Percentiles rank a stretch among this genome's conserved stretches.
These are phyloP conservation scores for Lithophane semibrunnea DNA, from an alignment of 2,888 invertebrate genomes.

Conservation along the genomic window DNA sequence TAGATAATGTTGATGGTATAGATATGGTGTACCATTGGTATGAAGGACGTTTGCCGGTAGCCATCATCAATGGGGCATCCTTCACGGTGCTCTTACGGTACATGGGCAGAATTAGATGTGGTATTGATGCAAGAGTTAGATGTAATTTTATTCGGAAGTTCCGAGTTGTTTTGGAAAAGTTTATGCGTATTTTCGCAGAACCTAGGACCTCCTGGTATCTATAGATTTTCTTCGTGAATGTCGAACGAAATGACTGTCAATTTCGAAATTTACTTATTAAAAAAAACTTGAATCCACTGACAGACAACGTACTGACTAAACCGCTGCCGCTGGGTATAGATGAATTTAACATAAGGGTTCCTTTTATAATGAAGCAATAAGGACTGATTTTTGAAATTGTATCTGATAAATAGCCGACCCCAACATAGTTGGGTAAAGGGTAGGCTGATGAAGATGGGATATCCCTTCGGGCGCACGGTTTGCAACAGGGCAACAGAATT, in stretches of 20 bases:
- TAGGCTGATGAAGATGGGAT: too few species aligned
- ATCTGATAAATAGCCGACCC: too few species aligned
- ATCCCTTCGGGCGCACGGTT: not conserved
- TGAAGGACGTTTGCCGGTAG: conserved; percentile 35
- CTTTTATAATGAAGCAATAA: too few species aligned
- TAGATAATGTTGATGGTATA: conserved; percentile 25
- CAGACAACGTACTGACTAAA: too few species aligned
- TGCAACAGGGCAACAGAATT: not conserved
- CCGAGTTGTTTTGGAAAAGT: not conserved
- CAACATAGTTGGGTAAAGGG: too few species aligned
- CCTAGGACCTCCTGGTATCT: too few species aligned
- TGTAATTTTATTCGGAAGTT: not conserved
- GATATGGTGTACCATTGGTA: conserved; percentile 4
- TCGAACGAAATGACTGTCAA: too few species aligned
- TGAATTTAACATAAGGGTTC: too few species aligned
- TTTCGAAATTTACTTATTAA: too few species aligned
- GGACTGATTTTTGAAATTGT: too few species aligned
- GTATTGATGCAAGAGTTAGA: conserved; percentile 11
- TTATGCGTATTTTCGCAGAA: not conserved
- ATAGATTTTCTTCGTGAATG: not conserved
- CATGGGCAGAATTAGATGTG: conserved; percentile 11
- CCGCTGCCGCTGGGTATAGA: too few species aligned
- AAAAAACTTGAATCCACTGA: too few species aligned
- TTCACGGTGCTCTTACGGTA: conserved; percentile 7
- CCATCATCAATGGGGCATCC: conserved; percentile 23